phyloP scores from a whole-genome alignment of 2,888 invertebrate genomes.

The Sesia apiformis region DNA sequence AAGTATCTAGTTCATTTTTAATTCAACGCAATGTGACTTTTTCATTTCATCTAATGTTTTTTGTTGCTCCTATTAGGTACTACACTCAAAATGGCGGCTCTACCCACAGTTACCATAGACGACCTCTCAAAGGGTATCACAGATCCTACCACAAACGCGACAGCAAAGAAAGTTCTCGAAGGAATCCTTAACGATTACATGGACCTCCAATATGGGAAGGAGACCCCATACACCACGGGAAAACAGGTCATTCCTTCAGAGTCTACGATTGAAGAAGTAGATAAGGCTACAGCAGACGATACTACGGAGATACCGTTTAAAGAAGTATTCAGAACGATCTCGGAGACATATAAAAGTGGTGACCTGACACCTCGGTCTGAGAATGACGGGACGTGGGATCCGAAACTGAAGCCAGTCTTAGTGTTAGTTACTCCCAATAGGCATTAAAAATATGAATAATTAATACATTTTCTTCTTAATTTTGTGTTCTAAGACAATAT shows the following conservation, averaged over 20 bases:
- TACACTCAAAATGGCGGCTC: constrained; percentile 27
- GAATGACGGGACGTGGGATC: constrained; percentile 50
- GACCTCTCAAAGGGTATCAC: constrained; percentile 40
- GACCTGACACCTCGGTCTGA: constrained; percentile 37
- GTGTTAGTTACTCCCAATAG: constrained; percentile 44
- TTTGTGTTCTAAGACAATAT: no score
- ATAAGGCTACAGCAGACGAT: constrained; percentile 30
- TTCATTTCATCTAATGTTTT: no score
- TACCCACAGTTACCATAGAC: constrained; percentile 43
- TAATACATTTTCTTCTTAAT: background rate
- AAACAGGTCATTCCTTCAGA: constrained; percentile 44
- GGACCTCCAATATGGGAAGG: constrained; percentile 52
- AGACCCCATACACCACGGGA: constrained; percentile 58
- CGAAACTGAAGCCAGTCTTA: constrained; percentile 45
- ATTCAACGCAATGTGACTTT: no score
- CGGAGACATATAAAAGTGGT: constrained; percentile 42
- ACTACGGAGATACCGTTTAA: constrained; percentile 35
- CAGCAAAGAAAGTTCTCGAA: constrained; percentile 44
- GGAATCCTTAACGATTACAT: constrained; percentile 56
- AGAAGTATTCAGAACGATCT: constrained; percentile 45
- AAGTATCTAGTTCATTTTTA: no score
- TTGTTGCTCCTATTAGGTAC: no score
- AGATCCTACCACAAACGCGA: constrained; percentile 30
- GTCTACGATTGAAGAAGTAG: constrained; percentile 37
- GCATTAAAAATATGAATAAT: background rate